Base-by-base conservation (phyloP, 1,140 invertebrate genomes). In the Dendroctonus valens region DNA sequence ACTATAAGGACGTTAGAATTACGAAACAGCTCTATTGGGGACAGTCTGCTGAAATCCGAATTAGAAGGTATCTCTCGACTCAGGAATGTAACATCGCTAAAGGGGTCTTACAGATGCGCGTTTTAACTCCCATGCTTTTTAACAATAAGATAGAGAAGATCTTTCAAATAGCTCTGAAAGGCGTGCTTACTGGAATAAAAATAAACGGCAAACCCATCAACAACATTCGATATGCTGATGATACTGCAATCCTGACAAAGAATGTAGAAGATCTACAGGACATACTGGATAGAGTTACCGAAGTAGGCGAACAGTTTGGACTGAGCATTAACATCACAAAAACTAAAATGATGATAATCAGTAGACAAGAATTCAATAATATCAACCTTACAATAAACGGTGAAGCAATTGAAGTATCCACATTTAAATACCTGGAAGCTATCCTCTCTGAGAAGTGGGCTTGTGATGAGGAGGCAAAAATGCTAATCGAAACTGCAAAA, bases 21-120 rank as follows among this genome's bases (percentile, higher is more conserved):
- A 51, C 6, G 6, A 51, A 51, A 51, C 50, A 51, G 37, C 54
- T 57, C 26, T 57, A 57, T 57, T 40, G 54, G 54, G 54, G 41
- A 7, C 54, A 57, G 54, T 57, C 54, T 42, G 37, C 1, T 57
- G 14, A 57, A 40, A 57, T 42, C 37, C 15, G n/a, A 40, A 57
- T 57, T 39, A 42, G 37, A 15, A 38, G 4, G 3, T 2, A 53
- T 53, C 12, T 14, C 12, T 12, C 7, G 41, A 57, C 54, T 2
- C 6, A 57, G 38, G 41, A 40, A 42, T 57, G 2, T 42, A 57
- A 42, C 54, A 49, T 59, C 7, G 41, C 46, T 38, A 61, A 61
- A 5, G 46, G 59, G 9, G 42, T 59, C 9, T 4, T 1, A 48
- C 41, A 59, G 57, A 39, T 5, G 3, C 8, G 37, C 5, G 5